Conservation (phyloP, 2,888 invertebrate species). For the Xestobium rufovillosum region DNA sequence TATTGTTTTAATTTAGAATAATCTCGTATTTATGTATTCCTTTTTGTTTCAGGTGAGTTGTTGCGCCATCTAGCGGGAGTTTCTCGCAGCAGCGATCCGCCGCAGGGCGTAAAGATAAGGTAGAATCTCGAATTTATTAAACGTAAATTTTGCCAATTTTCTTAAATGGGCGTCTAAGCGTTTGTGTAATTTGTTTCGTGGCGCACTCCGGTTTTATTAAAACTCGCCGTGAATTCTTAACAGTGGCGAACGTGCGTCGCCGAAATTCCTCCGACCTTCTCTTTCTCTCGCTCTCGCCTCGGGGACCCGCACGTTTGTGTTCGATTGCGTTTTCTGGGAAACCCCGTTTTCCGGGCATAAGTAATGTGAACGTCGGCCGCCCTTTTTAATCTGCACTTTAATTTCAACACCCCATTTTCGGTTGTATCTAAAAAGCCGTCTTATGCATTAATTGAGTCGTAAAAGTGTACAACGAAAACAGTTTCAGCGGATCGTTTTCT, state of each 20-base stretch:
- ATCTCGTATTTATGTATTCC: too few relatives aligned
- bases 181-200: constrained; percentile 44
- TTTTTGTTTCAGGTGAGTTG: constrained; percentile 38
- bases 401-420: constrained; percentile 44
- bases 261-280: constrained; percentile 21
- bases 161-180: constrained; percentile 43
- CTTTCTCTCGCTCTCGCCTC: too few relatives aligned
- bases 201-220: constrained; percentile 38
- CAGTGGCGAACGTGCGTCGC: constrained; percentile 29
- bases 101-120: constrained; percentile 39
- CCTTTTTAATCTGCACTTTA: constrained; percentile 44
- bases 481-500: constrained; percentile 20
- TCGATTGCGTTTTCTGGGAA: constrained; percentile 35
- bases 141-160: constrained; percentile 43
- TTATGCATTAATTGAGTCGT: constrained; percentile 42
- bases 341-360: constrained; percentile 24
- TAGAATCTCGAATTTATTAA: constrained; percentile 43
- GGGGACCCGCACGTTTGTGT: constrained; percentile 36
- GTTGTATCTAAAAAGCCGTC: constrained; percentile 37
- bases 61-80: constrained; percentile 3
- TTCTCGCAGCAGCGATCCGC: constrained; percentile 17
- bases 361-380: constrained; percentile 30
- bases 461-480: constrained; percentile 41
- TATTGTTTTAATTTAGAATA: too few relatives aligned
- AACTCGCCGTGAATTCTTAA: constrained; percentile 37